Evolutionary conservation across 2,888 invertebrate species (phyloP), one percentile per base, ranked within the genome.

Genomic region (Noctua fimbriata): DNA sequence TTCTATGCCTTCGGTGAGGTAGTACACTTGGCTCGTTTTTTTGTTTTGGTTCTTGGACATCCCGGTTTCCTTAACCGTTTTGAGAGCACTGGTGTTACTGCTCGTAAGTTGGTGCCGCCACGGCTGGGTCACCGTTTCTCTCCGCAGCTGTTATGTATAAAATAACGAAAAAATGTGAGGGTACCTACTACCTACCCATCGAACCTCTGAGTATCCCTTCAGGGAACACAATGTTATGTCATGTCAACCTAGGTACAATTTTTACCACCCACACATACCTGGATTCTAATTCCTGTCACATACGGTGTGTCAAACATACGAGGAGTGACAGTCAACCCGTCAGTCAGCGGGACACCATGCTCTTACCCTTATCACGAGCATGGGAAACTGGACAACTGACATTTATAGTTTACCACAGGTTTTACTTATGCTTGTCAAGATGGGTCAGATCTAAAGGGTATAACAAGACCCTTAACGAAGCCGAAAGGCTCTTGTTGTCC

Each of bases 351-450:
- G 69, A 76, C 82, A 72, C 52, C 41, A 41, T 49, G 74, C 63
- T 65, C 24, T 72, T 63, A 89, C 89, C 89, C 87, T 89, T 78
- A 83, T 89, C 88, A 63, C 47, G 76, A 55, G 73, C 36, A 77
- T 76, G 73, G 58, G 80, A 69, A 78, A 49, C 52, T 60, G 41
- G 66, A 69, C 84, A 76, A 70, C 69, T 81, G 84, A 88, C 80
- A 24, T 70, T 79, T 83, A 79, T 86, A 82, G 79, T 77, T 65
- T 52, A 76, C 78, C 47, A 71, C 74, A 65, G 63, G 74, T 69
- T 71, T 66, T 66, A 77, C 81, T 76, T 75, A 14, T 24, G 58
- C 32, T 47, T 75, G 73, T 36, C 66, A 72, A 72, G 73, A 73
- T 47, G 55, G 65, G n/a, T 78, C 24, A n/a, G 67, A 73, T n/a